phyloP scores from a whole-genome alignment of 1,140 invertebrate species.

The Neoseiulus cucumeris region DNA sequence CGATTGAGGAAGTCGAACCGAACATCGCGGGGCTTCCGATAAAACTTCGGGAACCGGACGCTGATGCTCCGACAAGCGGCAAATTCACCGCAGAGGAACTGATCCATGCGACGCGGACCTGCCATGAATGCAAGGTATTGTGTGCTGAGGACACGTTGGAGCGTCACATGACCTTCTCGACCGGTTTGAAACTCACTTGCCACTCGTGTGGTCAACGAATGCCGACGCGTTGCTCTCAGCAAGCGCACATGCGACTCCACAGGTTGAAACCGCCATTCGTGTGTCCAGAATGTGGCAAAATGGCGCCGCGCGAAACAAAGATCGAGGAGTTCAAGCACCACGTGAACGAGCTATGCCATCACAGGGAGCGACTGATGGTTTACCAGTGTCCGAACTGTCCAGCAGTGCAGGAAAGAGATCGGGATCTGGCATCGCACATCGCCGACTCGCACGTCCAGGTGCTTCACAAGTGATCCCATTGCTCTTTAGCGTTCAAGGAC shows the following conservation, averaged over 20 bases:
- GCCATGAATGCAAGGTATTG: slow-evolving; percentile 3
- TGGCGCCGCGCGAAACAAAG: neutral
- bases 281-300: slow-evolving; percentile 6
- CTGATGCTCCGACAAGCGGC: neutral
- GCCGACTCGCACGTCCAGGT: slow-evolving; percentile 3
- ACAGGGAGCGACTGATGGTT: neutral
- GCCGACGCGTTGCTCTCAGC: neutral
- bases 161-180: neutral
- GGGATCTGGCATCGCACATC: neutral
- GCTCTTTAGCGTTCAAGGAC: neutral
- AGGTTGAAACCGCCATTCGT: neutral
- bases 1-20: neutral
- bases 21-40: neutral
- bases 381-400: slow-evolving; percentile 5
- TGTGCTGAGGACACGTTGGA: neutral
- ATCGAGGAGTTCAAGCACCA: neutral
- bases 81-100: slow-evolving; percentile 8
- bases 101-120: neutral
- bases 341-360: neutral
- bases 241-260: neutral
- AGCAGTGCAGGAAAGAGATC: neutral
- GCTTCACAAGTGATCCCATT: neutral
- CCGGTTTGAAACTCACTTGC: neutral
- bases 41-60: neutral
- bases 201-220: neutral